phyloP scores from a whole-genome alignment of 2,888 invertebrate genomes.

The Hermaeophaga mercurialis region DNA sequence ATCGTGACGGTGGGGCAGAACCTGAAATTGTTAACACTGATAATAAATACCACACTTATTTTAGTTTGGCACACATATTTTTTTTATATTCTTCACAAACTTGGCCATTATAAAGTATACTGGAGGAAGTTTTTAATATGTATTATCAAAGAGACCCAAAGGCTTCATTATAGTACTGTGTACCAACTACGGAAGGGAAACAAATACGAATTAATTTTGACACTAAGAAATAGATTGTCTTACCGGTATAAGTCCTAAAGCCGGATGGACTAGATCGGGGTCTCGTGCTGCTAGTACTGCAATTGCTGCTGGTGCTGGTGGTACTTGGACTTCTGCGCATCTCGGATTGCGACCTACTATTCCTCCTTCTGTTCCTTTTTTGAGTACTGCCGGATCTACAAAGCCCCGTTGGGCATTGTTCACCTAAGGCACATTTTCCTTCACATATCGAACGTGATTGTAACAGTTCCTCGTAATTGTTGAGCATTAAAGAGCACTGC shows the following conservation, averaged over 20 bases:
- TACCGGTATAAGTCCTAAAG: constrained; percentile 56
- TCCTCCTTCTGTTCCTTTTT: constrained; percentile 44
- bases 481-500: constrained; percentile 78
- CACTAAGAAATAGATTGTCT: too few species aligned
- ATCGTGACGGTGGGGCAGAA: constrained; percentile 75
- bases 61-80: too few species aligned
- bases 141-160: too few species aligned
- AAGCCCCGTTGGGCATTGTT: constrained; percentile 83
- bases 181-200: too few species aligned
- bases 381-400: constrained; percentile 54
- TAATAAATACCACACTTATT: too few species aligned
- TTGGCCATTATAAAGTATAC: too few species aligned
- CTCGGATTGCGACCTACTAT: constrained; percentile 48
- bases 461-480: constrained; percentile 82
- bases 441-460: constrained; percentile 83
- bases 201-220: too few species aligned
- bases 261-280: constrained; percentile 81
- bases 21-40: too few species aligned
- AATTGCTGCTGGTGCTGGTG: constrained; percentile 42
- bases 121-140: too few species aligned
- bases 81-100: too few species aligned
- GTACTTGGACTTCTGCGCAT: constrained; percentile 54
- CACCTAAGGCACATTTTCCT: constrained; percentile 82
- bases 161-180: too few species aligned
- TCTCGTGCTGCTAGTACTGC: constrained; percentile 53